Conservation (phyloP, 2,113 vertebrate genomes). For the Gallinago jamesoni region DNA sequence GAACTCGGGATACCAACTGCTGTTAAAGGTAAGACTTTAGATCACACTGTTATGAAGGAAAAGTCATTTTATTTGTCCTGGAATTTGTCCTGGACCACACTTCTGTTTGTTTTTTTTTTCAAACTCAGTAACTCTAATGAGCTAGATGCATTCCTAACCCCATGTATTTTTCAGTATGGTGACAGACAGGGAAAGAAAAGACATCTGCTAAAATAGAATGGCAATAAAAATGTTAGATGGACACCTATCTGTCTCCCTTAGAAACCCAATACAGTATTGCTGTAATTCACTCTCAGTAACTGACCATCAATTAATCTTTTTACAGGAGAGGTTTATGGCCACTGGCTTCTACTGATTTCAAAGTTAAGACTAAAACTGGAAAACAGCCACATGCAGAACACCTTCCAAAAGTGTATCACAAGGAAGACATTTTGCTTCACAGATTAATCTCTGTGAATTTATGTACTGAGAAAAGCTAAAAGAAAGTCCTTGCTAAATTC, state of each 20-base stretch:
- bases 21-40: background rate
- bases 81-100: background rate
- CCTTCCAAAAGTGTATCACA: background rate
- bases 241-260: background rate
- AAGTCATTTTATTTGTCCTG: background rate
- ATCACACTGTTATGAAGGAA: background rate
- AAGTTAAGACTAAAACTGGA: constrained; percentile 17
- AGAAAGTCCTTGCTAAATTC: background rate
- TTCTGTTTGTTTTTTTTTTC: background rate
- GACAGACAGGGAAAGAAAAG: background rate
- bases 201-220: background rate
- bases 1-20: background rate
- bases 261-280: background rate
- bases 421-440: background rate
- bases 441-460: constrained; percentile 16
- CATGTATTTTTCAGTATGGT: background rate
- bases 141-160: background rate
- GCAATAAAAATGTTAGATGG: background rate
- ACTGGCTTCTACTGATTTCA: constrained; percentile 30
- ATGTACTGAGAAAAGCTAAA: background rate
- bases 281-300: background rate
- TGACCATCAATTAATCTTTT: background rate
- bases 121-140: background rate
- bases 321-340: background rate
- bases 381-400: background rate